Evolutionary conservation across 2,888 invertebrate genomes (phyloP), one percentile per base, ranked within the genome.

Genomic region (Rhagonycha fulva): DNA sequence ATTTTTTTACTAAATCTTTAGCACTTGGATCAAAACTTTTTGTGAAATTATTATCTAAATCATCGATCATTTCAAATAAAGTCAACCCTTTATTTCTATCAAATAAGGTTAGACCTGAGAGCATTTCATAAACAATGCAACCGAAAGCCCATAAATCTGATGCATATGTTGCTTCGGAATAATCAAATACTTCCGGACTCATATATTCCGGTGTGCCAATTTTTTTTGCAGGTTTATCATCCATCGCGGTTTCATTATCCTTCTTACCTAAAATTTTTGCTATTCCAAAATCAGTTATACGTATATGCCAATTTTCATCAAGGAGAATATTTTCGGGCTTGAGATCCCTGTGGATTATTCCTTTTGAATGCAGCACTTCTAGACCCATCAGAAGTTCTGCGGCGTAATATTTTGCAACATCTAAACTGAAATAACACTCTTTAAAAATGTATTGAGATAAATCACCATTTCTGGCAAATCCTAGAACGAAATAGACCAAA

Each of bases 181-280:
- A 94, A 77, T 93, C 94, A 70, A 99, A 89, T 78, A 99, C 92
- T 89, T 99, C 99, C 3, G 99, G 99, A 74, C 98, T 98, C 0
- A 99, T 98, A 88, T 99, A 99, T 87, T 99, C 98, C 2, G 99
- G 98, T 10, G 99, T 99, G 69, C 99, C 99, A 12, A 99, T 98
- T 88, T 96, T 96, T 84, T 94, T 94, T 82, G 92, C 92, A 76
- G 95, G 90, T 81, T 90, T 89, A 72, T 90, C 89, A 79, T 87
- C 87, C 80, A 89, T 87, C 24, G 83, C 84, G 62, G 80, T 81
- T 61, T 78, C 79, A 32, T 82, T 78, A 72, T 83, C 81, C n/a
- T 80, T 76, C 61, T 79, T 61, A 12, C 70, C 69, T 9, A 82
- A 60, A 26, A 83, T 81, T 71, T 83, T 83, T 60, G 83, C 82